phyloP scores from a whole-genome alignment of 2,797 vertebrate genomes.

The Otolemur crassicaudatus region DNA sequence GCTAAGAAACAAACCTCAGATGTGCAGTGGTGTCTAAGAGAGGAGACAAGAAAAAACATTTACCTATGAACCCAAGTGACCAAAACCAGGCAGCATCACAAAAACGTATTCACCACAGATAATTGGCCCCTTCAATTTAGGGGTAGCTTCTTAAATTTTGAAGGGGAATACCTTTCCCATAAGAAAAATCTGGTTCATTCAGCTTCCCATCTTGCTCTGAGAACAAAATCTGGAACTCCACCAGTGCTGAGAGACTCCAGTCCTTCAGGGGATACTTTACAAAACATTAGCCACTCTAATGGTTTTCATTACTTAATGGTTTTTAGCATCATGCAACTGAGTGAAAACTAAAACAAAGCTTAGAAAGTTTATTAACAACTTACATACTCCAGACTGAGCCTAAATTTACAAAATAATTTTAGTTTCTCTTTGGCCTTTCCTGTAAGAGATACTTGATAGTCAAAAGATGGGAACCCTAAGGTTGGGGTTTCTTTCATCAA shows the following conservation, averaged over 20 bases:
- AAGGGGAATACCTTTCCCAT: neutral
- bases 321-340: conserved; percentile 38
- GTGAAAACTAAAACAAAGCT: conserved; percentile 49
- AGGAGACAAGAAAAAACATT: neutral
- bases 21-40: neutral
- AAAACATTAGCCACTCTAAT: conserved; percentile 64
- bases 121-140: neutral
- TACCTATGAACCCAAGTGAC: neutral
- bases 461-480: neutral
- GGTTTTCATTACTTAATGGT: conserved; percentile 66
- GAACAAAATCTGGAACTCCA: conserved; percentile 22
- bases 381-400: neutral
- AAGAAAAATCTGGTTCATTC: conserved; percentile 32
- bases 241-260: neutral
- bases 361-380: neutral
- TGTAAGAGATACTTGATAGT: neutral
- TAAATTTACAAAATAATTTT: neutral
- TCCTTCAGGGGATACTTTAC: conserved; percentile 38
- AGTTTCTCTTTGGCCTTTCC: conserved; percentile 12
- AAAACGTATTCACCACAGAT: neutral
- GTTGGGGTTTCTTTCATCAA: neutral
- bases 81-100: neutral
- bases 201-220: neutral
- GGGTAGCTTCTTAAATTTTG: neutral
- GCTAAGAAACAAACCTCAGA: neutral